A percentile compares a stretch with the other conserved stretches of the same genome.
These are phyloP conservation scores for Drosophila nannoptera DNA, from an alignment of 1,140 invertebrate species.

Conservation along the genomic window DNA sequence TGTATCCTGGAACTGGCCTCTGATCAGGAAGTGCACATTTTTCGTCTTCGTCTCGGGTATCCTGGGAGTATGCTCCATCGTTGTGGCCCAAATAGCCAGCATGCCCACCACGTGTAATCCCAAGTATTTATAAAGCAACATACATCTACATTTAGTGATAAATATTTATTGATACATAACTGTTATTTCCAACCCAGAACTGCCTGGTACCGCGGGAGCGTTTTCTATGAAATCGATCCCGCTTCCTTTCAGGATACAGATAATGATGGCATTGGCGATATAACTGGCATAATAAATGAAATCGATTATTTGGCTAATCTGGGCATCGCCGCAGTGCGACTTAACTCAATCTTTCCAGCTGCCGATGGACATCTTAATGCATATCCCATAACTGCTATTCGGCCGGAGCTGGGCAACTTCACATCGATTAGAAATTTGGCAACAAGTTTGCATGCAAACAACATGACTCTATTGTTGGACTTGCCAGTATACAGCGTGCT, in stretches of 20 bases:
- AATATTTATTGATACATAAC: neutral
- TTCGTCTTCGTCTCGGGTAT: constrained; percentile 85
- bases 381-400: constrained; percentile 83
- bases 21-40: constrained; percentile 86
- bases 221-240: constrained; percentile 91
- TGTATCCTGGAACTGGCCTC: constrained; percentile 89
- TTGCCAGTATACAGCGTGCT: constrained; percentile 81
- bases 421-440: constrained; percentile 84
- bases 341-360: constrained; percentile 86
- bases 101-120: constrained; percentile 87
- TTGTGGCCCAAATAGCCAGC: constrained; percentile 84
- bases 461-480: constrained; percentile 87
- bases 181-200: constrained; percentile 45
- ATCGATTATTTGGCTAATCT: constrained; percentile 82
- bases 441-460: constrained; percentile 81
- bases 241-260: constrained; percentile 89
- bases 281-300: constrained; percentile 84
- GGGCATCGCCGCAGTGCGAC: constrained; percentile 83
- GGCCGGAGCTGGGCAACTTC: constrained; percentile 83
- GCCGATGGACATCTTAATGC: constrained; percentile 84
- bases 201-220: constrained; percentile 89
- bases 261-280: constrained; percentile 87
- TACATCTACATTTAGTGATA: no score
- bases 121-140: constrained; percentile 51
- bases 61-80: constrained; percentile 84